phyloP scores from a whole-genome alignment of 2,888 invertebrate species.

The Drosophila pseudotakahashii region DNA sequence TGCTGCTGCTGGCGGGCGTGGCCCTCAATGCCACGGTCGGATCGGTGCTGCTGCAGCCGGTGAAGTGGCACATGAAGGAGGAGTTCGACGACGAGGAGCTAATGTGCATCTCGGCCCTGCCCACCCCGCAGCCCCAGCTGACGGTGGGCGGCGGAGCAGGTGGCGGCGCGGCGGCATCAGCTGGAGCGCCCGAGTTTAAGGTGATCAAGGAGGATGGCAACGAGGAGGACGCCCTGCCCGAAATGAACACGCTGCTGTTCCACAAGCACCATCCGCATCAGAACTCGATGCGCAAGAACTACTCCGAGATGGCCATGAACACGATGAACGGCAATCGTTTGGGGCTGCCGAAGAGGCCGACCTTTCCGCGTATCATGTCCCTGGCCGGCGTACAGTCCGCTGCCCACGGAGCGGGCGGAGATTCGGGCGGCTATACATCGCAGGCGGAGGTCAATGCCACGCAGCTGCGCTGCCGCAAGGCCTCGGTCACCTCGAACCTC shows the following conservation, averaged over 20 bases:
- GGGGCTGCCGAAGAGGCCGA: constrained; percentile 83
- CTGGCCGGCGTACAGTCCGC: constrained; percentile 82
- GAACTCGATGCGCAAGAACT: constrained; percentile 83
- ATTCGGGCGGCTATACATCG: constrained; percentile 82
- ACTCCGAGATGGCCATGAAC: constrained; percentile 84
- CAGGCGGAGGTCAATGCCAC: constrained; percentile 85
- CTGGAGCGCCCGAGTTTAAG: constrained; percentile 86
- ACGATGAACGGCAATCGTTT: constrained; percentile 81
- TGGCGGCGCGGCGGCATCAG: constrained; percentile 14
- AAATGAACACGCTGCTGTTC: constrained; percentile 83
- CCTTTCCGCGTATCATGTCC: constrained; percentile 84
- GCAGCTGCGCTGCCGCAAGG: constrained; percentile 86
- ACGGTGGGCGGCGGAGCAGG: constrained; percentile 42
- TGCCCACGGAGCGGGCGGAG: constrained; percentile 45
- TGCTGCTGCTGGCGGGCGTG: constrained; percentile 88
- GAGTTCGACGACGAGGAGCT: constrained; percentile 83
- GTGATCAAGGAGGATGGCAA: constrained; percentile 88
- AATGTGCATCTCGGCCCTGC: constrained; percentile 73
- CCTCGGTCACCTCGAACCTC: constrained; percentile 89
- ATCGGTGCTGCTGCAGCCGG: constrained; percentile 88
- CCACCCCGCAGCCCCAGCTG: constrained; percentile 67
- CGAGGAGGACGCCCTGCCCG: constrained; percentile 85
- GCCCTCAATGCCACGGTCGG: constrained; percentile 89
- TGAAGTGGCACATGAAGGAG: constrained; percentile 88
- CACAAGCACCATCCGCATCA: constrained; percentile 72